phyloP scores from a whole-genome alignment of 53 echinoderm and acorn worm genomes.

The Hippasteria phrygiana region DNA sequence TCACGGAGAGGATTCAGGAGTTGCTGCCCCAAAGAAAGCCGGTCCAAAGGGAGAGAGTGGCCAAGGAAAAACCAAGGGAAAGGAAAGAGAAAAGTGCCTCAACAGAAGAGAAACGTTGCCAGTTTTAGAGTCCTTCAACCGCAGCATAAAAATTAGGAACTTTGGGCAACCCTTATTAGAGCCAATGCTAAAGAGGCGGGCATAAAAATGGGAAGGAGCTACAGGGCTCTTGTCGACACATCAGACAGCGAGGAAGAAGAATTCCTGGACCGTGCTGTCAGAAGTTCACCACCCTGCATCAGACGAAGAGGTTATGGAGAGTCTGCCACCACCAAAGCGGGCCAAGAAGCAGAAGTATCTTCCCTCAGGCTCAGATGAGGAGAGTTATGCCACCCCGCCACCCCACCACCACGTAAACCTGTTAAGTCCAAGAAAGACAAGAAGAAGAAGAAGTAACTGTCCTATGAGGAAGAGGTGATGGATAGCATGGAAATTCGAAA shows the following conservation, averaged over 20 bases:
- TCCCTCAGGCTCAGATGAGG: no score
- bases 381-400: no score
- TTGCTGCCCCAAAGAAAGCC: constrained; percentile 54
- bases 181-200: constrained; percentile 12
- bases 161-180: not conserved
- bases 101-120: not conserved
- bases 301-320: no score
- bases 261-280: not conserved
- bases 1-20: not conserved
- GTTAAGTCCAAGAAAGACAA: not conserved
- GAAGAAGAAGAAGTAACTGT: not conserved
- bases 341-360: no score
- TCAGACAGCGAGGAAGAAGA: constrained; percentile 36
- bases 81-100: not conserved
- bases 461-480: not conserved
- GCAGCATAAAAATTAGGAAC: not conserved
- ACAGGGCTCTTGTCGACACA: no score
- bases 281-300: not conserved
- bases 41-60: not conserved
- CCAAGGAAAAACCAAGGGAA: not conserved
- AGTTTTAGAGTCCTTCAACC: not conserved
- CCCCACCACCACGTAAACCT: no score
- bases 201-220: not conserved
- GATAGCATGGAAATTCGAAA: not conserved
- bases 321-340: no score